These are phyloP conservation scores for Pseudonaja textilis DNA, from an alignment of 2,113 vertebrate genomes.

Conservation along the genomic window DNA sequence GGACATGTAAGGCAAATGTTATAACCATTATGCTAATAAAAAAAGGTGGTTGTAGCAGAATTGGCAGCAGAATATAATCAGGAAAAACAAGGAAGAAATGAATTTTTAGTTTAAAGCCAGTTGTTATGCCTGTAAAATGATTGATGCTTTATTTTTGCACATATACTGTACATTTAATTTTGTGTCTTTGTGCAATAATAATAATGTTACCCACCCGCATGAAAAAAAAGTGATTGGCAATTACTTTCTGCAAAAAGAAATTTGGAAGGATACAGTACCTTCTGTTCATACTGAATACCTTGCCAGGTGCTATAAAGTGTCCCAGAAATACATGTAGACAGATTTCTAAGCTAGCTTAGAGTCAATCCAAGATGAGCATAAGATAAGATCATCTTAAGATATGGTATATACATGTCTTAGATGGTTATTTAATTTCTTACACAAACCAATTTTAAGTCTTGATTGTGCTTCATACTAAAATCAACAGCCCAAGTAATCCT, in stretches of 20 bases:
- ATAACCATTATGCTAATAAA: background rate
- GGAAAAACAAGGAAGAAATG: background rate
- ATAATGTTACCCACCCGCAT: background rate
- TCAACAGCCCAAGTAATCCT: background rate
- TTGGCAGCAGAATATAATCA: background rate
- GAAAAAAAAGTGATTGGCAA: background rate
- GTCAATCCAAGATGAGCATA: background rate
- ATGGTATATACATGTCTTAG: background rate
- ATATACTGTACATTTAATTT: background rate
- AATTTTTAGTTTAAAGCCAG: background rate
- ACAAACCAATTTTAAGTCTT: background rate
- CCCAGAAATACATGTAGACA: background rate
- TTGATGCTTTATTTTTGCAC: background rate
- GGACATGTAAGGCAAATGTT: background rate
- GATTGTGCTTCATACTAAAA: background rate
- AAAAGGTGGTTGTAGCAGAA: background rate
- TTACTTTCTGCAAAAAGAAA: background rate
- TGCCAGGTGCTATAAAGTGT: background rate
- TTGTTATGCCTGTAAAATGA: background rate
- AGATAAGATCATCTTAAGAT: background rate
- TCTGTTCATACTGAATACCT: background rate
- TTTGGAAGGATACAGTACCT: background rate
- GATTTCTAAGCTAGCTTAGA: background rate
- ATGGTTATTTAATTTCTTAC: background rate
- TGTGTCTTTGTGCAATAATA: background rate